These are phyloP conservation scores for Drosophila albomicans DNA, from an alignment of 1,140 invertebrate genomes.

Conservation along the genomic window DNA sequence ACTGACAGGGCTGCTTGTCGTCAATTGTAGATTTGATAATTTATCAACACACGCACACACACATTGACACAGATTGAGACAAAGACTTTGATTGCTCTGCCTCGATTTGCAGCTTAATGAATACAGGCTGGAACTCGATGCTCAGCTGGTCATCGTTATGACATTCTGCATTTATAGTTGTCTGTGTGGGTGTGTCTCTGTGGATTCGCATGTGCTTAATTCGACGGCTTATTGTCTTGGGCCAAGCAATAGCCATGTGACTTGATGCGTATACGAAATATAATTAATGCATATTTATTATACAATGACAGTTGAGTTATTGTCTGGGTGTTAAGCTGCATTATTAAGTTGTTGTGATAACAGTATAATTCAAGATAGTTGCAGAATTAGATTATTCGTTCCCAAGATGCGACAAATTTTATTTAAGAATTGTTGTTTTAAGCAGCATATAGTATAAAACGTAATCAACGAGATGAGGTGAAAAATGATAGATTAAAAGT, in stretches of 20 bases:
- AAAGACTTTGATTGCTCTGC: slow-evolving; percentile 63
- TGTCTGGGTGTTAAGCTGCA: slow-evolving; percentile 7
- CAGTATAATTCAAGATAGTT: not conserved
- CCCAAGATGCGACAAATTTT: not conserved
- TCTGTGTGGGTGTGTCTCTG: not conserved
- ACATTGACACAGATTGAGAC: not conserved
- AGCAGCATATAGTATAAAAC: not conserved
- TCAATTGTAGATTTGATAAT: slow-evolving; percentile 61
- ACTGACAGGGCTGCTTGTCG: slow-evolving; percentile 51
- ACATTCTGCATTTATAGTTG: not conserved
- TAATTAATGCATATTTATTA: slow-evolving; percentile 27
- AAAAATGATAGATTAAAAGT: not conserved
- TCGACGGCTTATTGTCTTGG: slow-evolving; percentile 3
- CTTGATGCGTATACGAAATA: slow-evolving; percentile 43
- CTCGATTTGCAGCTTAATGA: slow-evolving; percentile 47
- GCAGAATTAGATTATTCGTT: not conserved
- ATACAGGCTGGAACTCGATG: slow-evolving; percentile 19
- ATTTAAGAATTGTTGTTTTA: not conserved
- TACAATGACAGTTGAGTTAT: slow-evolving; percentile 2
- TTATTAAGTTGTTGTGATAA: slow-evolving; percentile 1
- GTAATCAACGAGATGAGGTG: not conserved
- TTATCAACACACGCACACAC: slow-evolving; percentile 23
- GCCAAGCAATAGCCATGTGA: slow-evolving; percentile 12
- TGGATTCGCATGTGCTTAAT: slow-evolving; percentile 9
- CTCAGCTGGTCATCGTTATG: slow-evolving; percentile 51